phyloP scores from a whole-genome alignment of 2,888 invertebrate genomes.

The Apodemia mormo region DNA sequence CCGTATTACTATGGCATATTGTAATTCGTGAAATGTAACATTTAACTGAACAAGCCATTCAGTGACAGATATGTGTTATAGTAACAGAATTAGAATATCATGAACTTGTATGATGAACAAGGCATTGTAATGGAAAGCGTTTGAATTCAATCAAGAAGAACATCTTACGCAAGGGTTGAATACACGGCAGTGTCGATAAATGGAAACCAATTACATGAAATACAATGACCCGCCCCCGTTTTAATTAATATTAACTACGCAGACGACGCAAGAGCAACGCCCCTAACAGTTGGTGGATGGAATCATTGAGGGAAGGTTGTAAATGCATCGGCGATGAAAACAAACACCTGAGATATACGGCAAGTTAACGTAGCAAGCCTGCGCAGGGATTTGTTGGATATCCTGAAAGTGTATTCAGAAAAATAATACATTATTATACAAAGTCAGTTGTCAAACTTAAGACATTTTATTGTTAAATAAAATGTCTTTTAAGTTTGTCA shows the following conservation, averaged over 20 bases:
- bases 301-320: constrained; percentile 60
- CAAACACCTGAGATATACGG: constrained; percentile 58
- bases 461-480: too few species aligned
- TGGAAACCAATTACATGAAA: constrained; percentile 53
- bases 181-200: constrained; percentile 43
- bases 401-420: neutral
- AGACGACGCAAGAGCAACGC: constrained; percentile 54
- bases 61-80: neutral
- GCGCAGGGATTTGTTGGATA: neutral
- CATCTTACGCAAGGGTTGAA: constrained; percentile 39
- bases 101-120: constrained; percentile 1
- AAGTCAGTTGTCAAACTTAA: too few species aligned
- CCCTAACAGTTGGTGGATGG: constrained; percentile 55
- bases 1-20: neutral
- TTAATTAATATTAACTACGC: constrained; percentile 66
- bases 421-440: neutral
- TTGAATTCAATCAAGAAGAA: constrained; percentile 33
- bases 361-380: neutral
- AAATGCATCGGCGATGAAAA: constrained; percentile 67
- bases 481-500: too few species aligned
- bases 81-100: constrained; percentile 12
- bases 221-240: constrained; percentile 49
- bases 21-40: neutral
- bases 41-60: neutral
- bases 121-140: constrained; percentile 18